Percentiles rank a stretch among this genome's conserved stretches.
These are phyloP conservation scores for Lepidochitona cinerea DNA, from an alignment of 2,888 invertebrate species.

Conservation along the genomic window DNA sequence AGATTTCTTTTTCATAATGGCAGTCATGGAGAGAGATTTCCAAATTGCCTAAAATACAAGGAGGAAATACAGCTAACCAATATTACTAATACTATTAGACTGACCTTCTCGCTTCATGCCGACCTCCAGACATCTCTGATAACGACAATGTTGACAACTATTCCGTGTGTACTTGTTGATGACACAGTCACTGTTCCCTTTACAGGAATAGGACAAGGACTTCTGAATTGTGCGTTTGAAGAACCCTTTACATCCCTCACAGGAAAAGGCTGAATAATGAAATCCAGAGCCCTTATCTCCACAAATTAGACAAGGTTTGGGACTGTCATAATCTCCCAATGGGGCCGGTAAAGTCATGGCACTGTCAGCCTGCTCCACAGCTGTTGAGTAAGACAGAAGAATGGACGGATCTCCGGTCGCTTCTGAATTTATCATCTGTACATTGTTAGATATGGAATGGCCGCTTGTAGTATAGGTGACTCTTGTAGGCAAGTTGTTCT, in stretches of 20 bases:
- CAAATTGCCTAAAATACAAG: no score
- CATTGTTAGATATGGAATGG: not conserved
- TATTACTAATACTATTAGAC: no score
- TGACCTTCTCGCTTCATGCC: constrained; percentile 71
- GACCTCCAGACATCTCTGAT: constrained; percentile 64
- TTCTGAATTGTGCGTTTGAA: constrained; percentile 71
- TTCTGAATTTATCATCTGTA: not conserved
- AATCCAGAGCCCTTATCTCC: constrained; percentile 68
- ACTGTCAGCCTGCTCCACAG: not conserved
- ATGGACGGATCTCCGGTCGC: not conserved
- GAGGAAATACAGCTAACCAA: no score
- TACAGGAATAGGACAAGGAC: constrained; percentile 66
- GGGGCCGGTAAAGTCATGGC: not conserved
- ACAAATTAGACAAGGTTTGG: constrained; percentile 60
- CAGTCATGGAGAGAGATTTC: no score
- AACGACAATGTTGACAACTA: constrained; percentile 69
- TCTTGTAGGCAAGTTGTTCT: not conserved
- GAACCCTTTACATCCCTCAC: constrained; percentile 71
- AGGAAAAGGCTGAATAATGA: constrained; percentile 70
- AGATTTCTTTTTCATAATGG: no score
- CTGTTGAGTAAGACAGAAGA: not conserved
- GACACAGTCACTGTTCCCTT: constrained; percentile 59
- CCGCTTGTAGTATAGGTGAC: not conserved
- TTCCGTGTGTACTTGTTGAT: constrained; percentile 69
- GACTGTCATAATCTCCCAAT: constrained; percentile 7